Evolutionary conservation across 2,888 invertebrate species (phyloP).

Genomic region (Leptopilina drosophilae): DNA sequence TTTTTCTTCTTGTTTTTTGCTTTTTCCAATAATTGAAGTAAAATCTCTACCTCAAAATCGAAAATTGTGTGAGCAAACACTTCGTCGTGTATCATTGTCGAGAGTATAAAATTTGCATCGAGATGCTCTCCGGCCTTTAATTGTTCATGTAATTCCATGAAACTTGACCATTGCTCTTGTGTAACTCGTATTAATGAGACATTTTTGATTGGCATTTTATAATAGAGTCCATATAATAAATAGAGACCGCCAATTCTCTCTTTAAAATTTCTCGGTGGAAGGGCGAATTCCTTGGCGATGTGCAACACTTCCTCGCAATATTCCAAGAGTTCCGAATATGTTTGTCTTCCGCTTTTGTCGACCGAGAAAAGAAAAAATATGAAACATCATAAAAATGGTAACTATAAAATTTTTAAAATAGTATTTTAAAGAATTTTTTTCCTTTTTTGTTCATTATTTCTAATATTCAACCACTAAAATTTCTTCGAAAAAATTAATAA

Average conservation of each 20-base stretch:
- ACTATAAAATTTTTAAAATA: too few relatives aligned
- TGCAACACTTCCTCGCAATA: conserved; percentile 72
- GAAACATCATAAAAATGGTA: neutral
- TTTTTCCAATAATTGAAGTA: too few relatives aligned
- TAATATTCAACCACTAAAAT: too few relatives aligned
- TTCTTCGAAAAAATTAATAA: too few relatives aligned
- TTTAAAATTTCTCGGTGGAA: conserved; percentile 62
- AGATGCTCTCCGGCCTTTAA: conserved; percentile 68
- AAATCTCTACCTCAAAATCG: conserved; percentile 65
- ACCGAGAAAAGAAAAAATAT: conserved; percentile 16
- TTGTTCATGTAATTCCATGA: conserved; percentile 65
- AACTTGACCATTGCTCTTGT: conserved; percentile 65
- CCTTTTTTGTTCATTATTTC: too few relatives aligned
- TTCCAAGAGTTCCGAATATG: conserved; percentile 64
- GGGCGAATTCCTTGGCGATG: conserved; percentile 67
- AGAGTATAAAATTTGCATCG: conserved; percentile 72
- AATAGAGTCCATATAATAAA: conserved; percentile 71
- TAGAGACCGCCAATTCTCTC: conserved; percentile 71
- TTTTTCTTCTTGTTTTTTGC: too few relatives aligned
- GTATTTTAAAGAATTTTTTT: too few relatives aligned
- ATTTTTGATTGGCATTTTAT: conserved; percentile 68
- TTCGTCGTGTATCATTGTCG: conserved; percentile 67
- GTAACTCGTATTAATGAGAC: conserved; percentile 67
- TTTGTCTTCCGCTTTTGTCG: conserved; percentile 61
- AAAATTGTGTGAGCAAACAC: conserved; percentile 67